Evolutionary conservation across 2,888 invertebrate genomes (phyloP), one percentile per base, ranked within the genome.

Genomic region (Mythimna pallens): DNA sequence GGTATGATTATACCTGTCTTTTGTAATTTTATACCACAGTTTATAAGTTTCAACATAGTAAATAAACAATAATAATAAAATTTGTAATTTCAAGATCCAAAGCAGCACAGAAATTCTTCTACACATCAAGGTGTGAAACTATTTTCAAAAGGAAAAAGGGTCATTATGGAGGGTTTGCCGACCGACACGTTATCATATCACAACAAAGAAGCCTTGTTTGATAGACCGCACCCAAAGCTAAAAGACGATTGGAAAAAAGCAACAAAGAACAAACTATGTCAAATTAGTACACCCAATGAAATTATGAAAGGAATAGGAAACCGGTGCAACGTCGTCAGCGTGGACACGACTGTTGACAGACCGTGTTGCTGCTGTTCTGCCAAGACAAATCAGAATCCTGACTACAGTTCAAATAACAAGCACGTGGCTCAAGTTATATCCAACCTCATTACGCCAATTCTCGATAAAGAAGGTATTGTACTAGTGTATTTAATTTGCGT

Each of bases 301-400:
- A n/a, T 25, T 2, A 52, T 78, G 14, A 30, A 30, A 9, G 55
- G 47, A 40, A 8, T 10, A 9, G 43, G 47, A 6, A 20, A 57
- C 1, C 22, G 25, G 12, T 25, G 63, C 34, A 78, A 80, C 9
- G 78, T 77, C 25, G 79, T 88, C 3, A 83, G 86, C 65, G 85
- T 89, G 17, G 93, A 93, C 40, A 93, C 93, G 1, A 89, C 90
- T 3, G 76, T 83, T 36, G 92, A 93, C 59, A 87, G 92, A 69
- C 93, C 93, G 0, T 93, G 47, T 47, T 47, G 93, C 63, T 80
- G 80, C 22, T 80, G 80, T 34, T 4, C 20, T 4, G 25, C 25
- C 4, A 47, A 22, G 22, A 22, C 34, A 17, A 36, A 36, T 22
- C 34, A 34, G n/a, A 8, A 20, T 30, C n/a, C n/a, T 0, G n/a